Percentiles rank a stretch among this genome's conserved stretches.
These are phyloP conservation scores for Chymomyza procnemis DNA, from an alignment of 2,888 invertebrate genomes.

Conservation along the genomic window DNA sequence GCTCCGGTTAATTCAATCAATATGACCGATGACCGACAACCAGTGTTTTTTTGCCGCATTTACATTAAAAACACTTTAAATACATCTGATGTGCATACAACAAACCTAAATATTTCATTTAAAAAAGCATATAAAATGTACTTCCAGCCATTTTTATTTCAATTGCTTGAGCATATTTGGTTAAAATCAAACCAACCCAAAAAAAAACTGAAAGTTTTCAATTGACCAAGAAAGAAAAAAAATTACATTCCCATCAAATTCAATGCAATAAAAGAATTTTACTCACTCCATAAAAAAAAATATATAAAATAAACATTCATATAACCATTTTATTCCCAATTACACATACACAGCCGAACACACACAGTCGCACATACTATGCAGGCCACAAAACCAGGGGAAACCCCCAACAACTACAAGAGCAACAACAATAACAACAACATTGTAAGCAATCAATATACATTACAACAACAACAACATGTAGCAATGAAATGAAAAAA, in stretches of 20 bases:
- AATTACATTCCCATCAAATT: background rate
- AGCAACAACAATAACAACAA: background rate
- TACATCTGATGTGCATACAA: too few species aligned
- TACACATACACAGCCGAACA: slow-evolving; percentile 28
- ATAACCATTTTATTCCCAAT: slow-evolving; percentile 6
- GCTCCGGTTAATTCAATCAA: too few species aligned
- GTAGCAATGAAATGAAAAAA: slow-evolving; percentile 22
- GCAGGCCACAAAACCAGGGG: slow-evolving; percentile 5
- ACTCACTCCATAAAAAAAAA: background rate
- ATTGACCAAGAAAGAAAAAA: background rate
- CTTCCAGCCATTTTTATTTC: too few species aligned
- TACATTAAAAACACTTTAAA: too few species aligned
- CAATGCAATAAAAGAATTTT: too few species aligned
- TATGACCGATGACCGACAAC: too few species aligned
- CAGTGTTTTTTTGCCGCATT: too few species aligned
- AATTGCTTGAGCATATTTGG: background rate
- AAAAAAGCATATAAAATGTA: too few species aligned
- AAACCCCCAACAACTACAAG: slow-evolving; percentile 23
- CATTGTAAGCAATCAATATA: slow-evolving; percentile 51
- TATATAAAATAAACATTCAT: background rate
- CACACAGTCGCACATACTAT: background rate
- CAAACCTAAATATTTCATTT: too few species aligned
- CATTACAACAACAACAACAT: slow-evolving; percentile 43
- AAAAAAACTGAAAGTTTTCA: background rate
- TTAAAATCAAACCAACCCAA: background rate